phyloP scores from a whole-genome alignment of 2,888 invertebrate genomes.

The Cheilosia vulpina region DNA sequence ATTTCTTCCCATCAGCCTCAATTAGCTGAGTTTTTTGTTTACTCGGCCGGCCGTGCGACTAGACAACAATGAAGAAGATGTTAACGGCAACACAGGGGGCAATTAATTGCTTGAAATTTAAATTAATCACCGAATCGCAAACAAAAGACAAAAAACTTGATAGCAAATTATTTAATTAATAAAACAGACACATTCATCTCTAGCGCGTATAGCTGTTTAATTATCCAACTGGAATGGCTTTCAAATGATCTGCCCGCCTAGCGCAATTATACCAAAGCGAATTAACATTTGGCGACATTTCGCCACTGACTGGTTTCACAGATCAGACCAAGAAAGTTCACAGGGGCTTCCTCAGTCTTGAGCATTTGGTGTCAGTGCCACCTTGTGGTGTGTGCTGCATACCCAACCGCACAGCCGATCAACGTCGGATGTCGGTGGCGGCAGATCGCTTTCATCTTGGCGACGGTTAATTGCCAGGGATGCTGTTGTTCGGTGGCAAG shows the following conservation, averaged over 20 bases:
- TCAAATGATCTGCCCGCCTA: conserved; percentile 55
- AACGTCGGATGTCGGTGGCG: conserved; percentile 13
- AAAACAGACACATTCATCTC: conserved; percentile 14
- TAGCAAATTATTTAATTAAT: conserved; percentile 54
- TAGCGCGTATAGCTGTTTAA: conserved; percentile 2
- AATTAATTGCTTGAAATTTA: conserved; percentile 58
- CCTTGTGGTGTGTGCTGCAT: conserved; percentile 24
- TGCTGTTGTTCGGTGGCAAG: conserved; percentile 80
- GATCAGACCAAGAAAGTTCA: conserved; percentile 24
- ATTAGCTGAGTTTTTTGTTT: conserved; percentile 23
- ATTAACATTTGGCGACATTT: conserved; percentile 67
- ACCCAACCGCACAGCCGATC: conserved; percentile 11
- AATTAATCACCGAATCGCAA: conserved; percentile 46
- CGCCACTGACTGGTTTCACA: conserved; percentile 16
- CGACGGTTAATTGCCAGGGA: conserved; percentile 71
- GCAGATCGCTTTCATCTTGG: conserved; percentile 64
- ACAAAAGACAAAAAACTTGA: conserved; percentile 33
- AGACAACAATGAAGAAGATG: conserved; percentile 36
- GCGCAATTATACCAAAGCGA: conserved; percentile 55
- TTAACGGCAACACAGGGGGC: conserved; percentile 41
- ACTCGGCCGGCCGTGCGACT: background rate
- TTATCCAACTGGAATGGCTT: conserved; percentile 60
- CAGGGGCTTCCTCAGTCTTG: conserved; percentile 26
- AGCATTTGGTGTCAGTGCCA: conserved; percentile 33
- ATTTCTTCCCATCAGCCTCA: conserved; percentile 31